Percentiles rank a stretch among this genome's conserved stretches.
Conservation (phyloP, 2,888 invertebrate genomes). For the Cactoblastis cactorum region DNA sequence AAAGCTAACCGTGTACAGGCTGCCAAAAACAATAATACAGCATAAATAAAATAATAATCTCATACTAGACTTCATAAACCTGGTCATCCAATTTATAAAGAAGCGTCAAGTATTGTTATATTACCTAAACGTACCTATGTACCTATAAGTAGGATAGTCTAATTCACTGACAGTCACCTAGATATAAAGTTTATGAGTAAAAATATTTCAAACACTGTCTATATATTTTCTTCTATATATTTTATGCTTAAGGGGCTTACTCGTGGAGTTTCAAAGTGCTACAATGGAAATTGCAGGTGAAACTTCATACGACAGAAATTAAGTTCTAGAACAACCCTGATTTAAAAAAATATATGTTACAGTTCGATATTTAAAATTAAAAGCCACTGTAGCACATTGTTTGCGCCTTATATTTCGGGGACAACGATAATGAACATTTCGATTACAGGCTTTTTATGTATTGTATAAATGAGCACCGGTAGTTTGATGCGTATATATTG, state of each 20-base stretch:
- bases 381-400: conserved; percentile 42
- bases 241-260: conserved; percentile 56
- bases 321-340: neutral
- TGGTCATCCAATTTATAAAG: neutral
- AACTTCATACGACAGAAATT: neutral
- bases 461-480: conserved; percentile 50
- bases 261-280: conserved; percentile 40
- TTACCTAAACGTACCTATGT: neutral
- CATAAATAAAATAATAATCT: neutral
- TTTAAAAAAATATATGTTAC: neutral
- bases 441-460: conserved; percentile 22
- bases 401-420: conserved; percentile 29
- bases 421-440: conserved; percentile 17
- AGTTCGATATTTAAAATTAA: neutral
- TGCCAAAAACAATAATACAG: conserved; percentile 35
- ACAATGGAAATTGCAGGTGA: conserved; percentile 32
- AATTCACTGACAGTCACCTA: conserved; percentile 43
- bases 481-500: conserved; percentile 67
- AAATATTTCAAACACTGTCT: conserved; percentile 24
- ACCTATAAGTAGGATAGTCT: conserved; percentile 33
- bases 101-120: neutral
- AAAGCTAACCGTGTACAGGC: conserved; percentile 73
- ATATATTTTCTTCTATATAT: conserved; percentile 31
- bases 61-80: neutral
- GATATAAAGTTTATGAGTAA: conserved; percentile 18